phyloP scores from a whole-genome alignment of 2,888 invertebrate species.

The Melangyna quadrimaculata region DNA sequence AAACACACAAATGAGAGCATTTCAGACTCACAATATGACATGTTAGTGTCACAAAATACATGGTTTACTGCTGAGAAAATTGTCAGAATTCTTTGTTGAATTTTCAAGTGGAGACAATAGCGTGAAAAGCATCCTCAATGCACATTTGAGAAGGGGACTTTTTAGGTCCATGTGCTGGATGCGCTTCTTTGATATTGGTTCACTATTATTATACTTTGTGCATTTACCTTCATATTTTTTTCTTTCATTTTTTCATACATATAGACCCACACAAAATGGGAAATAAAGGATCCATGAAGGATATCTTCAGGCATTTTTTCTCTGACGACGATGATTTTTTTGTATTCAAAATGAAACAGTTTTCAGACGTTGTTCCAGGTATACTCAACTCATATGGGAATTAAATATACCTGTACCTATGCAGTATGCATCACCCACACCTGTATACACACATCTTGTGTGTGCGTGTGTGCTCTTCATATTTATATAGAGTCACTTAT shows the following conservation, averaged over 20 bases:
- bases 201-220: conserved; percentile 30
- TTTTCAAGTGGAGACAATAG: conserved; percentile 51
- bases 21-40: conserved; percentile 62
- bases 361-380: conserved; percentile 25
- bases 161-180: conserved; percentile 50
- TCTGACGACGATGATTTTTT: conserved; percentile 12
- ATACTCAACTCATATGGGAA: background rate
- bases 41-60: conserved; percentile 67
- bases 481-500: conserved; percentile 18
- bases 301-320: conserved; percentile 36
- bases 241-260: background rate
- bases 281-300: conserved; percentile 27
- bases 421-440: conserved; percentile 2
- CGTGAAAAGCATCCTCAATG: conserved; percentile 50
- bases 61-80: conserved; percentile 55
- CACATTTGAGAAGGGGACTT: conserved; percentile 42
- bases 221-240: conserved; percentile 43
- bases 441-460: background rate
- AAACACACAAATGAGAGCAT: conserved; percentile 66
- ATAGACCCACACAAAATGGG: conserved; percentile 8
- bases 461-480: conserved; percentile 1
- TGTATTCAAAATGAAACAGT: conserved; percentile 7
- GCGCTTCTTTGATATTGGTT: conserved; percentile 55
- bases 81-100: conserved; percentile 58
- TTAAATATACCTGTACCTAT: background rate